These are phyloP conservation scores for Stomorhina lunata DNA, from an alignment of 2,888 invertebrate species.

Conservation along the genomic window DNA sequence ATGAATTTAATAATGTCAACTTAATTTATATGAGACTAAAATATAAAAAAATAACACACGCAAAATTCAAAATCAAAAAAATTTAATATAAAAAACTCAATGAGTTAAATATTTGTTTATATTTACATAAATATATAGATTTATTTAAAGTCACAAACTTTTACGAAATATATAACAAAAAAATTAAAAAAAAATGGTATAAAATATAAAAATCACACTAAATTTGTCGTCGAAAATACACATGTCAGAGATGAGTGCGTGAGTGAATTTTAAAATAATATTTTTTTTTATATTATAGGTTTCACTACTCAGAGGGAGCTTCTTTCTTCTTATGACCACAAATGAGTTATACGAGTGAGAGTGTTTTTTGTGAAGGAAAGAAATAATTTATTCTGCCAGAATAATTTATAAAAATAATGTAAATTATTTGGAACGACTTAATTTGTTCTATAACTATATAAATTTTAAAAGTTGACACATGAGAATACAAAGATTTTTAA, in stretches of 20 bases:
- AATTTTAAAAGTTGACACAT: background rate
- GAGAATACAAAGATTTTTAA: background rate
- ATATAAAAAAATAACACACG: slow-evolving; percentile 51
- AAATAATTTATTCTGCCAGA: background rate
- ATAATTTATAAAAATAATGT: slow-evolving; percentile 16
- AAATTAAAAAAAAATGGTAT: slow-evolving; percentile 13
- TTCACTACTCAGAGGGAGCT: background rate
- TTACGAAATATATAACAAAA: background rate
- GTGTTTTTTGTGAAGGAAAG: slow-evolving; percentile 9
- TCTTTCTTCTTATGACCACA: slow-evolving; percentile 8
- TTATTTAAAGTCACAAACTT: slow-evolving; percentile 31
- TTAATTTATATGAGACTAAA: slow-evolving; percentile 68
- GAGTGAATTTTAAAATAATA: slow-evolving; percentile 48
- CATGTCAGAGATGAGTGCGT: slow-evolving; percentile 56
- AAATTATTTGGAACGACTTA: slow-evolving; percentile 42
- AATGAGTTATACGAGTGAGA: slow-evolving; percentile 19
- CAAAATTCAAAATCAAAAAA: slow-evolving; percentile 10
- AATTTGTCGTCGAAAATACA: slow-evolving; percentile 49
- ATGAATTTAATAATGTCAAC: slow-evolving; percentile 67
- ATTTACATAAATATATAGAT: slow-evolving; percentile 50
- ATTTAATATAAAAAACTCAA: background rate
- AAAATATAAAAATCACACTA: slow-evolving; percentile 39
- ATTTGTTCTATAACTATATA: slow-evolving; percentile 42
- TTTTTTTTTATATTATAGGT: background rate
- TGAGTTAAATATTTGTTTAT: slow-evolving; percentile 42